Conservation (phyloP, 2,113 vertebrate genomes). For the Rallus limicola region DNA sequence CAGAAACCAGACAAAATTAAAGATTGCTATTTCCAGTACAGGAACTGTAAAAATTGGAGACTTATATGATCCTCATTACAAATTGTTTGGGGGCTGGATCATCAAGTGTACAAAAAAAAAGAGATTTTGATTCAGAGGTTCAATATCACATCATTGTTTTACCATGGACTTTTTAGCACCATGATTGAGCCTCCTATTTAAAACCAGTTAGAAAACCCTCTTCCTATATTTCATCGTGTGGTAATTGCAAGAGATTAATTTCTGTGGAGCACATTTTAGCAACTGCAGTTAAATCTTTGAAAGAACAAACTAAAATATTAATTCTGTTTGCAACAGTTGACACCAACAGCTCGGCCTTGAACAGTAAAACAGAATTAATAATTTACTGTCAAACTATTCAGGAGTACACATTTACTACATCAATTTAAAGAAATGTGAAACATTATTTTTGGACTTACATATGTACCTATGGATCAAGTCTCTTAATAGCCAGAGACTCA, state of each 20-base stretch:
- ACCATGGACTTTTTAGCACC: neutral
- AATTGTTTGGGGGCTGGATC: neutral
- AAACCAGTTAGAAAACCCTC: neutral
- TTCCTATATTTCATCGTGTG: neutral
- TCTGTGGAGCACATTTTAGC: neutral
- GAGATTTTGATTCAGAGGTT: neutral
- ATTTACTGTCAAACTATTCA: neutral
- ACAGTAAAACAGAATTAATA: neutral
- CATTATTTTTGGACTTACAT: neutral
- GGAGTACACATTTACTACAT: neutral
- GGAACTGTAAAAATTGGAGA: neutral
- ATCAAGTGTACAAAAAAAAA: neutral
- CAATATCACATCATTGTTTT: neutral
- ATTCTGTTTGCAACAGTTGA: neutral
- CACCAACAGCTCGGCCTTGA: neutral
- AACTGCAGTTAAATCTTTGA: neutral
- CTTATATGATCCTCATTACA: neutral
- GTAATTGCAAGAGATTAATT: neutral
- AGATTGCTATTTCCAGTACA: neutral
- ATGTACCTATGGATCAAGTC: neutral
- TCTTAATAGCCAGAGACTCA: neutral
- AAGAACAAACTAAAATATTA: neutral
- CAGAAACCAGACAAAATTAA: neutral
- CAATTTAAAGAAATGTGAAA: neutral
- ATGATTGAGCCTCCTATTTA: neutral